These are phyloP conservation scores for Vulpes lagopus DNA, from an alignment of 2,113 vertebrate genomes.

Conservation along the genomic window DNA sequence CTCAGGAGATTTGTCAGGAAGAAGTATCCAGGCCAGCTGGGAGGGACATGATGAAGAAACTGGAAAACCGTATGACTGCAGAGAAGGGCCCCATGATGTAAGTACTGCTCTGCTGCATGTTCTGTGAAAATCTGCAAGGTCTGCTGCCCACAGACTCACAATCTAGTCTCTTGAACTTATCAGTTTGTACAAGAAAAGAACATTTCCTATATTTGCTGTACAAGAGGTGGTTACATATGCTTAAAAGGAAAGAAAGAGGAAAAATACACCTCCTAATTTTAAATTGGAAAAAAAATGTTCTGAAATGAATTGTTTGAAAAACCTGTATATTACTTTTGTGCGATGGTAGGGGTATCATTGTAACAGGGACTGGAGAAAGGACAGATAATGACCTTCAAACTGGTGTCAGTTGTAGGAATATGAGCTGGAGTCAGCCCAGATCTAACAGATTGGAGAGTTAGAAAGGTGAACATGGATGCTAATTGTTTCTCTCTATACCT, in stretches of 20 bases:
- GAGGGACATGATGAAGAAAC: constrained; percentile 81
- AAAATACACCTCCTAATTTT: background rate
- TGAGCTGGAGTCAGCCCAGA: background rate
- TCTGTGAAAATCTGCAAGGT: background rate
- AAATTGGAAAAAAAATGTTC: constrained; percentile 33
- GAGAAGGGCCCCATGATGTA: constrained; percentile 91
- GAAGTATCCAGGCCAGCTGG: constrained; percentile 68
- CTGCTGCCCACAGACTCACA: background rate
- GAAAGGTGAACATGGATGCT: background rate
- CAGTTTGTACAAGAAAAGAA: constrained; percentile 12
- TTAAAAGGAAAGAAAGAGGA: background rate
- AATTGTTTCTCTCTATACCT: constrained; percentile 39
- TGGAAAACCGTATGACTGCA: constrained; percentile 91
- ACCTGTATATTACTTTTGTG: background rate
- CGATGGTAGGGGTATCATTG: background rate
- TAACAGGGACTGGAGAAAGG: background rate
- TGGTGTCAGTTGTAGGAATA: background rate
- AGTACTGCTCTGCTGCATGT: constrained; percentile 79
- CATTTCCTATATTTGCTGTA: background rate
- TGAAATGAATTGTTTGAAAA: constrained; percentile 41
- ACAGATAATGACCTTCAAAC: background rate
- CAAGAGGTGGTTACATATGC: background rate
- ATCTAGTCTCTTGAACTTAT: background rate
- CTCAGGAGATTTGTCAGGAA: constrained; percentile 87
- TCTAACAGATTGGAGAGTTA: background rate